Conservation (phyloP, 1,140 invertebrate species). For the Pristionchus pacificus region DNA sequence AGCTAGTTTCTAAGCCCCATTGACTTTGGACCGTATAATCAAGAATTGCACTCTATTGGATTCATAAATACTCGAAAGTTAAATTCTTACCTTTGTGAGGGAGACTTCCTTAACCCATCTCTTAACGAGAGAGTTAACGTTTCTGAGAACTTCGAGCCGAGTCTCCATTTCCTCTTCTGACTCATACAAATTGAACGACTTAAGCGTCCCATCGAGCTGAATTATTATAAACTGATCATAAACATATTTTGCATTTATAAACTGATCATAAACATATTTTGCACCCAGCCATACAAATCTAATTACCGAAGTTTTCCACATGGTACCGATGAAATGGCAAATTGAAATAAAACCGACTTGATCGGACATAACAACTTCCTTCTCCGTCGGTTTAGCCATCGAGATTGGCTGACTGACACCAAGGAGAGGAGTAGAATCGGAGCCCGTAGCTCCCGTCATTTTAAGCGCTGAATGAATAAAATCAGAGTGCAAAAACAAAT, state of each 20-base stretch:
- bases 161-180: slow-evolving; percentile 44
- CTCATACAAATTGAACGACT: slow-evolving; percentile 45
- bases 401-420: slow-evolving; percentile 53
- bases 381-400: slow-evolving; percentile 35
- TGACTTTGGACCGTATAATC: too few relatives aligned
- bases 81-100: slow-evolving; percentile 26
- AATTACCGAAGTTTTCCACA: too few relatives aligned
- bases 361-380: slow-evolving; percentile 35
- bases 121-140: slow-evolving; percentile 51
- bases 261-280: too few relatives aligned
- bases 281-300: too few relatives aligned
- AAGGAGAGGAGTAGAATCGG: slow-evolving; percentile 8
- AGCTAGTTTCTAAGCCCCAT: too few relatives aligned
- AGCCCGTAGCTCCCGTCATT: slow-evolving; percentile 6
- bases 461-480: slow-evolving; percentile 1
- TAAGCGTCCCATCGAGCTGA: slow-evolving; percentile 42
- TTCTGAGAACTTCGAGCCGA: slow-evolving; percentile 47
- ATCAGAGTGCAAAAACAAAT: too few relatives aligned
- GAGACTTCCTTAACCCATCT: slow-evolving; percentile 48
- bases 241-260: too few relatives aligned
- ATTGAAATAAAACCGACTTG: slow-evolving; percentile 33
- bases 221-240: too few relatives aligned
- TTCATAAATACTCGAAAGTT: slow-evolving; percentile 8
- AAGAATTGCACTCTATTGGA: neutral
- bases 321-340: slow-evolving; percentile 11